Conservation (phyloP, 2,888 invertebrate genomes). For the Oligia fasciuncula region DNA sequence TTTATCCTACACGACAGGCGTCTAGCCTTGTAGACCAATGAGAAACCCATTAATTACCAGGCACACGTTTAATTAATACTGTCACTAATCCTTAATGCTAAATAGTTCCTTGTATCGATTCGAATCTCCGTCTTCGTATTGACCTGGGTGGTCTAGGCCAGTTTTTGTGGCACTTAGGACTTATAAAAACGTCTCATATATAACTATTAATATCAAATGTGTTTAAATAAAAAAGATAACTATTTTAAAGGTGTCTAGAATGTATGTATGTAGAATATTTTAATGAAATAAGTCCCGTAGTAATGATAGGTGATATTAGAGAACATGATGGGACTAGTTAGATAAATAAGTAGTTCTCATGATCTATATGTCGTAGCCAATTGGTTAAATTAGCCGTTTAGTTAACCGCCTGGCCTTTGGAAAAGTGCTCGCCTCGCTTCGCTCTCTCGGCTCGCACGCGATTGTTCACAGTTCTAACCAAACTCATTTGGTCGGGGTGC, state of each 20-base stretch:
- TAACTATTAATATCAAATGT: too few relatives aligned
- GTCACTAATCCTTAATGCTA: slow-evolving; percentile 45
- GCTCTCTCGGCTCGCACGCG: too few relatives aligned
- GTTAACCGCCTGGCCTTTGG: too few relatives aligned
- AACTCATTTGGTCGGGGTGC: too few relatives aligned
- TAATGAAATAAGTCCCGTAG: slow-evolving; percentile 2
- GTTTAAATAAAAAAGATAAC: slow-evolving; percentile 2
- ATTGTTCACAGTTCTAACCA: too few relatives aligned
- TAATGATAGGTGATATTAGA: slow-evolving; percentile 23
- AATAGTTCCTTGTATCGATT: slow-evolving; percentile 29
- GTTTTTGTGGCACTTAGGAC: slow-evolving; percentile 40
- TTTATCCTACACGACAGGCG: background rate
- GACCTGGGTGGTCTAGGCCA: slow-evolving; percentile 42
- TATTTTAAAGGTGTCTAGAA: slow-evolving; percentile 1
- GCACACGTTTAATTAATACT: slow-evolving; percentile 35
- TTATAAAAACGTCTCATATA: background rate
- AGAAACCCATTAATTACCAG: slow-evolving; percentile 35
- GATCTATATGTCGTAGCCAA: too few relatives aligned
- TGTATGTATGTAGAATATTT: slow-evolving; percentile 2
- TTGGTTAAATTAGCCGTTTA: too few relatives aligned
- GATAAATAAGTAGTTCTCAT: too few relatives aligned
- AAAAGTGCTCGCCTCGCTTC: too few relatives aligned
- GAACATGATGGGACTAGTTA: background rate
- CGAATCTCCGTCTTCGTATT: slow-evolving; percentile 11
- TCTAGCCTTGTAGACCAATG: slow-evolving; percentile 14